A percentile compares a stretch with the other conserved stretches of the same genome.
phyloP scores from a whole-genome alignment of 2,888 invertebrate species.

The Andrena hattorfiana region DNA sequence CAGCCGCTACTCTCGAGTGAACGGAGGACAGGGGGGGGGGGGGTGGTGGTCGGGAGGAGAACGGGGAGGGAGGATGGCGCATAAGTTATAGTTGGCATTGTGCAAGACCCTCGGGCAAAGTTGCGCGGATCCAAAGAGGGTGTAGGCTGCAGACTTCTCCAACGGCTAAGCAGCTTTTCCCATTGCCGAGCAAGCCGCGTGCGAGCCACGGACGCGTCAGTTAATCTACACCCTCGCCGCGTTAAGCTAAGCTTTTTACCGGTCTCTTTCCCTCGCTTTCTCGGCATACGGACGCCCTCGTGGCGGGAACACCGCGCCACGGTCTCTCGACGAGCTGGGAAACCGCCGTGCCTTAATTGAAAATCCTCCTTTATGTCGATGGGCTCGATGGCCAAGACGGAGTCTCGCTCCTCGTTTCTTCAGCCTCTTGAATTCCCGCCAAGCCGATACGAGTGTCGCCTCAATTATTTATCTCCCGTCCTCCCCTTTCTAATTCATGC shows the following conservation, averaged over 20 bases:
- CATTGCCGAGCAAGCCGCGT: conserved; percentile 45
- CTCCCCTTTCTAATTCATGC: too few species aligned
- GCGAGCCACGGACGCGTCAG: conserved; percentile 53
- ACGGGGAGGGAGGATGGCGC: conserved; percentile 42
- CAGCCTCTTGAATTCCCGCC: neutral
- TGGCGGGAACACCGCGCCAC: conserved; percentile 6
- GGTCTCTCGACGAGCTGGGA: conserved; percentile 11
- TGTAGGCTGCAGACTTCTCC: conserved; percentile 45
- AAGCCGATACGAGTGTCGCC: neutral
- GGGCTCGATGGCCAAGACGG: conserved; percentile 18
- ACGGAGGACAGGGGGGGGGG: neutral
- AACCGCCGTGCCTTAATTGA: conserved; percentile 55
- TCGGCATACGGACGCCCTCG: conserved; percentile 4
- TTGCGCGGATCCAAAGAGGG: conserved; percentile 68
- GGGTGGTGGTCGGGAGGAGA: neutral
- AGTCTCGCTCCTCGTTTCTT: neutral
- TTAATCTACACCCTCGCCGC: conserved; percentile 60
- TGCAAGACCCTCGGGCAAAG: conserved; percentile 74
- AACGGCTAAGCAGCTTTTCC: conserved; percentile 76
- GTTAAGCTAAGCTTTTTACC: conserved; percentile 63
- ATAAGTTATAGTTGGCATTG: conserved; percentile 78
- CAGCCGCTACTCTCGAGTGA: conserved; percentile 32
- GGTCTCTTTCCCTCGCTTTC: conserved; percentile 6
- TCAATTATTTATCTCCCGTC: conserved; percentile 7
- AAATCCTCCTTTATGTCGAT: conserved; percentile 39